Evolutionary conservation across 2,797 vertebrate genomes (phyloP).

Genomic region (Buphagus erythrorhynchus): DNA sequence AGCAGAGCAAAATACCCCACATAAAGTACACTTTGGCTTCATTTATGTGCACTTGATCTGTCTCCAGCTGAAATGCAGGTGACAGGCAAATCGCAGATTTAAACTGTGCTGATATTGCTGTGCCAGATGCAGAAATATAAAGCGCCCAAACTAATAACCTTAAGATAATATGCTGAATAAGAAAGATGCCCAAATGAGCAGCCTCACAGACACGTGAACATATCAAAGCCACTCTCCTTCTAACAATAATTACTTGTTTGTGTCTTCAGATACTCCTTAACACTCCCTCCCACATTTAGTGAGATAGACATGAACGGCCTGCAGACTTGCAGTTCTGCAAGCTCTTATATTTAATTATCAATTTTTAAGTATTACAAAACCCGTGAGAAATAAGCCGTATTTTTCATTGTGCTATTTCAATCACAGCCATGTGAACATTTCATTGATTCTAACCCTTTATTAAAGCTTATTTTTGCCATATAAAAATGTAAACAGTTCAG

Average conservation of each 20-base stretch:
- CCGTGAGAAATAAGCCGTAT: not conserved
- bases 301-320: not conserved
- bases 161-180: slow-evolving; percentile 75
- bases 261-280: slow-evolving; percentile 54
- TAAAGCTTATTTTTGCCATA: slow-evolving; percentile 34
- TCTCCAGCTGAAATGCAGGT: slow-evolving; percentile 72
- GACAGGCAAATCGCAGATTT: slow-evolving; percentile 77
- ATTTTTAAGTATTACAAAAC: slow-evolving; percentile 33
- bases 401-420: slow-evolving; percentile 25
- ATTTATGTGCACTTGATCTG: slow-evolving; percentile 78
- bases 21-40: slow-evolving; percentile 74
- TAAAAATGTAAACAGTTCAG: slow-evolving; percentile 56
- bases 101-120: slow-evolving; percentile 61
- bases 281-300: not conserved
- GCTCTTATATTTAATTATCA: slow-evolving; percentile 20
- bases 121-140: slow-evolving; percentile 72
- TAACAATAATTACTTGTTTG: slow-evolving; percentile 66
- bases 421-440: not conserved
- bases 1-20: slow-evolving; percentile 55
- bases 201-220: slow-evolving; percentile 26
- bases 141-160: slow-evolving; percentile 73
- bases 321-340: slow-evolving; percentile 17
- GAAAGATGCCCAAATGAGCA: slow-evolving; percentile 67
- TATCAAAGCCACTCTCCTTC: slow-evolving; percentile 65
- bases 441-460: slow-evolving; percentile 26